Base-by-base conservation (phyloP, 2,888 invertebrate species). In the Lepidochrysops patricia region DNA sequence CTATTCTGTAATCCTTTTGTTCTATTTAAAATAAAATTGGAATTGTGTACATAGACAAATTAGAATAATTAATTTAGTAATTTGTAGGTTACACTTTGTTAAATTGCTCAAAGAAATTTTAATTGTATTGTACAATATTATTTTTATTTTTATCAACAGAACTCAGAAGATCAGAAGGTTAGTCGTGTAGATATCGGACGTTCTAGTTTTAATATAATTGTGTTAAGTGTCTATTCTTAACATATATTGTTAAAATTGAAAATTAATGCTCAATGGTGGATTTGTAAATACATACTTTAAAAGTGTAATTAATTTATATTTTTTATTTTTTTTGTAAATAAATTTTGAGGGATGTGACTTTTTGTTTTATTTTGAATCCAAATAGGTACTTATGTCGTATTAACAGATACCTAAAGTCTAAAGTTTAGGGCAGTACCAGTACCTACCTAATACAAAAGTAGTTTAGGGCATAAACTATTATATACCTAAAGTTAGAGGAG, bases 241-340 rank as follows among this genome's bases (percentile, higher is more conserved):
- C n/a, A n/a, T n/a, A n/a, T n/a, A 62, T 57, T 43, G 59, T 61
- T 64, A 49, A 63, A 35, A 57, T 64, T 64, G 69, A 64, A 63
- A 68, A 75, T 78, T 75, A 72, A 74, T 74, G 73, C 73, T 78
- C 74, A 77, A 73, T 67, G 68, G 70, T 69, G 63, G 62, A 69
- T 71, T 72, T 71, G 72, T 74, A 67, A 69, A 68, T 71, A 65
- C 66, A 72, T 62, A 52, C 15, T 15, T 32, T 49, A 9, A 49
- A 54, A 54, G 50, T 34, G 43, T 74, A 66, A 67, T 69, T 74
- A 66, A 68, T 69, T 64, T 68, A 70, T 64, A 65, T 68, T 69
- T 67, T 66, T 57, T 68, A 66, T 70, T 71, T 73, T 74, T 84
- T 73, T 74, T 84, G 84, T 84, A 84, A 81, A 83, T 84, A 84